phyloP scores from a whole-genome alignment of 2,113 vertebrate genomes.

The Xiphorhynchus elegans region DNA sequence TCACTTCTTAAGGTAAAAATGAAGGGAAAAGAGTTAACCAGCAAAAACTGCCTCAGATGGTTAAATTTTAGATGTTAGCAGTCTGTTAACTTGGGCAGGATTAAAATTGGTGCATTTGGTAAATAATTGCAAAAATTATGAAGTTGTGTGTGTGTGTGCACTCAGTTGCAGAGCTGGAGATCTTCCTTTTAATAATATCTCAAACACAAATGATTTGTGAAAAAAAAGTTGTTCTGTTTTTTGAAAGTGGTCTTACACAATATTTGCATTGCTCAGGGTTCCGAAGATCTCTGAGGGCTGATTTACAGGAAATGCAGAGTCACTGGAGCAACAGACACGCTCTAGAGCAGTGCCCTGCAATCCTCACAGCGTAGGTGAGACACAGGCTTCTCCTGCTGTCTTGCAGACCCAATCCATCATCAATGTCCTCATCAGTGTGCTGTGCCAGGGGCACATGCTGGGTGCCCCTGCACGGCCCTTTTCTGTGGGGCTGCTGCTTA shows the following conservation, averaged over 20 bases:
- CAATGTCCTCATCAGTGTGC: background rate
- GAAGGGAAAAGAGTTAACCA: background rate
- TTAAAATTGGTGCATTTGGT: fast-evolving
- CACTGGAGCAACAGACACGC: background rate
- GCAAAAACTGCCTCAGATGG: background rate
- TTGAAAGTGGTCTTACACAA: background rate
- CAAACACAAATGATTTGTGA: background rate
- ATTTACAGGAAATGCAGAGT: background rate
- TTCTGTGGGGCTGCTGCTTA: background rate
- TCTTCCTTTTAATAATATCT: background rate
- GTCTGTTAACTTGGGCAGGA: background rate
- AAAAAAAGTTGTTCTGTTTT: background rate
- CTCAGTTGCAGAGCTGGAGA: background rate
- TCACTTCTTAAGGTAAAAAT: background rate
- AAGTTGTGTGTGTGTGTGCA: background rate
- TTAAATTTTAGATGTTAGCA: background rate
- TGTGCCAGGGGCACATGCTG: background rate
- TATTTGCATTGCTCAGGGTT: background rate
- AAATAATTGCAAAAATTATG: background rate
- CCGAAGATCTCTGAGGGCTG: background rate
- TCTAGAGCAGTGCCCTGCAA: background rate
- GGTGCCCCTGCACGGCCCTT: fast-evolving
- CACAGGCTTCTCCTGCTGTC: fast-evolving
- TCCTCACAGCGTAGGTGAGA: background rate
- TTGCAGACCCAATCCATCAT: background rate